Conservation (phyloP, 1,140 invertebrate species). For the Drosophila repletoides region DNA sequence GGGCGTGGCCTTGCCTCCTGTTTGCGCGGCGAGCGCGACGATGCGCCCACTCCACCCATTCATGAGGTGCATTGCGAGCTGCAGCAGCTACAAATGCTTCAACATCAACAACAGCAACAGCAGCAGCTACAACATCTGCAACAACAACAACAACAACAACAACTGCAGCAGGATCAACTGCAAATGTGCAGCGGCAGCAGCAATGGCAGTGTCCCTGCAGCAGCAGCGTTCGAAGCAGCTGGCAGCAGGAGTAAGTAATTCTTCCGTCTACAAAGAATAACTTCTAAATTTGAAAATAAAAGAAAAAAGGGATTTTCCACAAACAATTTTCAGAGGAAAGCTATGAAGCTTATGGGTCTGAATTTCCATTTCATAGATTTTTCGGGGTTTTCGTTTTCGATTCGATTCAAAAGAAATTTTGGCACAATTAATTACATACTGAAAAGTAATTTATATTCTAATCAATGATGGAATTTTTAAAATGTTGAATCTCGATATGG, state of each 20-base stretch:
- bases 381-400: no score
- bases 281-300: background rate
- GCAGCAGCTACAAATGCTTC: slow-evolving; percentile 56
- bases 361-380: no score
- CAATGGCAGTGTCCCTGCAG: slow-evolving; percentile 21
- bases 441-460: no score
- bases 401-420: no score
- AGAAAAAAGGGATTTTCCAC: no score
- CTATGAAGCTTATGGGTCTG: no score
- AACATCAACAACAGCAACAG: slow-evolving; percentile 49
- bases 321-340: no score
- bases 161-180: slow-evolving; percentile 17
- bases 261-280: background rate
- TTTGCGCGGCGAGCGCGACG: slow-evolving; percentile 78
- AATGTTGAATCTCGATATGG: no score
- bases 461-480: no score
- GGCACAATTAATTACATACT: no score
- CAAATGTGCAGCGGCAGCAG: slow-evolving; percentile 24
- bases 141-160: slow-evolving; percentile 20
- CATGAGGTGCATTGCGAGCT: slow-evolving; percentile 69
- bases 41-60: slow-evolving; percentile 66
- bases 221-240: slow-evolving; percentile 44
- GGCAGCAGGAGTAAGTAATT: slow-evolving; percentile 81
- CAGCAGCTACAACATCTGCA: slow-evolving; percentile 20
- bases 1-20: slow-evolving; percentile 78